These are phyloP conservation scores for Mormyrops attenuatus DNA, from an alignment of 2,797 vertebrate genomes.

Conservation along the genomic window DNA sequence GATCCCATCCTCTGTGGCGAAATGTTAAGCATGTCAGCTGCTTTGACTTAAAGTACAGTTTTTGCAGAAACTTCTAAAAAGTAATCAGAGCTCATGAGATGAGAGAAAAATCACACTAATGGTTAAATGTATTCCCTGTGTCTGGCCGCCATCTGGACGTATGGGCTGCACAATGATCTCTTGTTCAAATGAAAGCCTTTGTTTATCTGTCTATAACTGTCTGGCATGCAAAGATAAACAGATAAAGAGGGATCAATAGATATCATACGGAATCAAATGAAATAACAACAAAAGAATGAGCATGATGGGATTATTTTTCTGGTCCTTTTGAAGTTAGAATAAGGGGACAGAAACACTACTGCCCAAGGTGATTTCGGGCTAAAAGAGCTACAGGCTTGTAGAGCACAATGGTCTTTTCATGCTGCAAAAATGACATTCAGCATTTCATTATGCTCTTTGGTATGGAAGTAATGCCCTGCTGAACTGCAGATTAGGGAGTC, in stretches of 20 bases:
- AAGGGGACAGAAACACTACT: slow-evolving; percentile 8
- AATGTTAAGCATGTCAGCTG: neutral
- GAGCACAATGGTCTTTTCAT: slow-evolving; percentile 19
- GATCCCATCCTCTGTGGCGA: neutral
- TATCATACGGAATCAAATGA: slow-evolving; percentile 42
- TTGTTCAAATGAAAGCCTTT: slow-evolving; percentile 50
- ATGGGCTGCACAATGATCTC: slow-evolving; percentile 44
- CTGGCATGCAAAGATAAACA: slow-evolving; percentile 57
- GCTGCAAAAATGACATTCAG: slow-evolving; percentile 20
- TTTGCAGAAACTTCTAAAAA: neutral
- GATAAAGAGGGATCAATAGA: slow-evolving; percentile 58
- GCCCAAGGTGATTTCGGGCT: slow-evolving; percentile 38
- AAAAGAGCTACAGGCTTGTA: slow-evolving; percentile 33
- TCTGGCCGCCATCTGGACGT: slow-evolving; percentile 39
- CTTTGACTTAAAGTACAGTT: neutral
- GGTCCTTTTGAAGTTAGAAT: slow-evolving; percentile 27
- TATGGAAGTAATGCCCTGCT: slow-evolving; percentile 13
- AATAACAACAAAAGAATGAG: slow-evolving; percentile 50
- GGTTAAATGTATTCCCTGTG: slow-evolving; percentile 36
- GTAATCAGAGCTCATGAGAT: slow-evolving; percentile 35
- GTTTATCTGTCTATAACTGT: slow-evolving; percentile 52
- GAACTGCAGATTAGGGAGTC: slow-evolving; percentile 26
- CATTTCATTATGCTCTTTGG: slow-evolving; percentile 23
- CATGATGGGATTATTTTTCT: slow-evolving; percentile 7
- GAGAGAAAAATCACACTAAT: slow-evolving; percentile 57